A percentile compares a stretch with the other conserved stretches of the same genome.
Evolutionary conservation across 35 echinoderm and acorn worm species (phyloP).

Genomic region (Lytechinus variegatus): DNA sequence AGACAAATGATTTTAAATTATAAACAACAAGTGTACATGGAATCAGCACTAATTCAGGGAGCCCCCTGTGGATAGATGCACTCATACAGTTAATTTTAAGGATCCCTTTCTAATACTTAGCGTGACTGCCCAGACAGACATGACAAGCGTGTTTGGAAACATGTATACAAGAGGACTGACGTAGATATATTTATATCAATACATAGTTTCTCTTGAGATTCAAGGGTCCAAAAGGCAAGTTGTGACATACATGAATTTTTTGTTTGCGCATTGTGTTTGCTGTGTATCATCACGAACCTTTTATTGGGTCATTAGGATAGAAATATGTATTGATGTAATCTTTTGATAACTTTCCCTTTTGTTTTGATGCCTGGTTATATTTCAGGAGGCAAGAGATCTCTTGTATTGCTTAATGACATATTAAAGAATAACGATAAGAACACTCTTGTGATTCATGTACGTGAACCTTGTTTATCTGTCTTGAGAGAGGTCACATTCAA

Average conservation of each 20-base stretch:
- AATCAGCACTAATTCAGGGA: no score
- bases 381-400: background rate
- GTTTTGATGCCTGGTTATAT: background rate
- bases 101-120: background rate
- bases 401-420: background rate
- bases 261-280: background rate
- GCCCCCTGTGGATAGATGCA: background rate
- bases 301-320: background rate
- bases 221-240: background rate
- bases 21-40: no score
- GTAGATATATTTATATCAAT: background rate
- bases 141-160: background rate
- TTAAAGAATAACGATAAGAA: background rate
- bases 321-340: background rate
- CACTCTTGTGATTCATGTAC: background rate
- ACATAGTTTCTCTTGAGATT: background rate
- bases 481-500: background rate
- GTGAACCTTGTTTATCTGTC: background rate
- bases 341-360: background rate
- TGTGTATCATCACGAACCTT: background rate
- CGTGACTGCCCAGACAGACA: background rate
- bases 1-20: no score
- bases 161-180: background rate
- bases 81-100: background rate
- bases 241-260: background rate